Evolutionary conservation across 2,113 vertebrate genomes (phyloP).

Genomic region (Plestiodon gilberti): DNA sequence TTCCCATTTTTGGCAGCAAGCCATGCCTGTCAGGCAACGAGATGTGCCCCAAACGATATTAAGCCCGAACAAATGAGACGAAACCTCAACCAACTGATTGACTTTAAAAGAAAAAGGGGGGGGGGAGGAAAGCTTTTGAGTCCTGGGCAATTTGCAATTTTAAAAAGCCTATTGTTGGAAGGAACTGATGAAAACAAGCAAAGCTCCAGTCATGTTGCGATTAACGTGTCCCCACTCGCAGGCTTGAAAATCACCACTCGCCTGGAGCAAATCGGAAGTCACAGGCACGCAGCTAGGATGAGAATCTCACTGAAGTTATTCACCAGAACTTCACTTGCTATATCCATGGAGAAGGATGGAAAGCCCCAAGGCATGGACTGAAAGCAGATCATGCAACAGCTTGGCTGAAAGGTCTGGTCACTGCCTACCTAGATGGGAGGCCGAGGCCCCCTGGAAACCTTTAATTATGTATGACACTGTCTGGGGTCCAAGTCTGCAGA

Average conservation of each 20-base stretch:
- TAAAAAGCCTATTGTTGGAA: neutral
- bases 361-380: too few relatives aligned
- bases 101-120: neutral
- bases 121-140: neutral
- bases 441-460: too few relatives aligned
- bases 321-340: too few relatives aligned
- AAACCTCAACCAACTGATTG: neutral
- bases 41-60: neutral
- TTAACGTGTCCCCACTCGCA: neutral
- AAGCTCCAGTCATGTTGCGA: neutral
- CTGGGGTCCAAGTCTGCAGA: too few relatives aligned
- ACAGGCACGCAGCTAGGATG: neutral
- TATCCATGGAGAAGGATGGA: too few relatives aligned
- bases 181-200: neutral
- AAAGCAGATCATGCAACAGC: too few relatives aligned
- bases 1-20: neutral
- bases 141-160: neutral
- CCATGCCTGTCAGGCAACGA: neutral
- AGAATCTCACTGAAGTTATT: neutral
- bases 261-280: neutral
- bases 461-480: too few relatives aligned
- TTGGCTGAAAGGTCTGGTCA: too few relatives aligned
- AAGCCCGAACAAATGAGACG: neutral
- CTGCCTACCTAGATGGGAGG: too few relatives aligned
- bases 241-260: neutral